A percentile compares a stretch with the other conserved stretches of the same genome.
These are phyloP conservation scores for Cuculus canorus DNA, from an alignment of 2,797 vertebrate genomes.

Conservation along the genomic window DNA sequence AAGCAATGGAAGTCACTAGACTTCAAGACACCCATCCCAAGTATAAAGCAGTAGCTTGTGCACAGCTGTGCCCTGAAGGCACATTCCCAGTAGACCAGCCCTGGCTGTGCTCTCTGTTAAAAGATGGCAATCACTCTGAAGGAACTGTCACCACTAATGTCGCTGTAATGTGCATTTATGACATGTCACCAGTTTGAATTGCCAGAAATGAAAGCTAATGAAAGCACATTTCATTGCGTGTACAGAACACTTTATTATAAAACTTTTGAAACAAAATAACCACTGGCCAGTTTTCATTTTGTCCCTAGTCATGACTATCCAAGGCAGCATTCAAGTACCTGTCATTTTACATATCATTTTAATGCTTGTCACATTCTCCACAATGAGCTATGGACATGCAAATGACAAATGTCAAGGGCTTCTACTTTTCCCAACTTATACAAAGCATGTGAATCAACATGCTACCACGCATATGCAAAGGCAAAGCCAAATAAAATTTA, in stretches of 20 bases:
- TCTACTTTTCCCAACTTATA: not conserved
- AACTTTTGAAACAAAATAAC: not conserved
- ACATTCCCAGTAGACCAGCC: not conserved
- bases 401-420: not conserved
- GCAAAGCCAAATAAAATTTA: not conserved
- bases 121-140: not conserved
- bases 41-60: not conserved
- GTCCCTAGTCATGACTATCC: not conserved
- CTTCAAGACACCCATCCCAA: not conserved
- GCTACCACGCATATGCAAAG: not conserved
- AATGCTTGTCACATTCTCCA: not conserved
- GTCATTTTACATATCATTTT: not conserved
- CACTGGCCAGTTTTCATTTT: not conserved
- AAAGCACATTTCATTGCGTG: not conserved
- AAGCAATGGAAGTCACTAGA: not conserved
- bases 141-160: not conserved
- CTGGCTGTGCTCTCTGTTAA: not conserved
- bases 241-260: not conserved
- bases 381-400: not conserved
- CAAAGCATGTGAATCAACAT: not conserved
- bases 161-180: not conserved
- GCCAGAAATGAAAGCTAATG: not conserved
- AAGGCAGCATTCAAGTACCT: not conserved
- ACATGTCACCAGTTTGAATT: not conserved
- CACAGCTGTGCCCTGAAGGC: not conserved